Conservation (phyloP, 2,797 vertebrate species). For the Hafferia zeledoni region DNA sequence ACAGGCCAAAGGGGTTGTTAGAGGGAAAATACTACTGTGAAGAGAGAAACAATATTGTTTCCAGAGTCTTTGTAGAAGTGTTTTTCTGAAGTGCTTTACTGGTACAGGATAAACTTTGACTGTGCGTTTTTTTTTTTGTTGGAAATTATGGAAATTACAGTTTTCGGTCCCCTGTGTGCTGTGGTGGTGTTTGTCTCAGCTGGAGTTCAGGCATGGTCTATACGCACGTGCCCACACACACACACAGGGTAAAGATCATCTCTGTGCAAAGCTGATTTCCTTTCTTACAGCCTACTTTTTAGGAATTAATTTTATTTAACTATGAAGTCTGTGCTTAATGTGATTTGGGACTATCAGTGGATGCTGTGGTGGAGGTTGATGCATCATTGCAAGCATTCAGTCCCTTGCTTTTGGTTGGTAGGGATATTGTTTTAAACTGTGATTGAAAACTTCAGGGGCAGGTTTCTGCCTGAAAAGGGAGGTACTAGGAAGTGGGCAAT, state of each 20-base stretch:
- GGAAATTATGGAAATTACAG: background rate
- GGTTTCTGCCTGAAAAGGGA: background rate
- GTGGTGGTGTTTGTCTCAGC: background rate
- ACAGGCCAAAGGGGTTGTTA: background rate
- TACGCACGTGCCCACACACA: background rate
- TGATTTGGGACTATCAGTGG: background rate
- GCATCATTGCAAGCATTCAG: background rate
- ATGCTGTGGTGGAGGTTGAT: background rate
- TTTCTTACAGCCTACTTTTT: constrained; percentile 26
- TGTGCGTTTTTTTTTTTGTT: background rate
- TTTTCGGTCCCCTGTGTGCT: background rate
- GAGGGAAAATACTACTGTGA: background rate
- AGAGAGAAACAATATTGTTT: background rate
- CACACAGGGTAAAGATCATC: background rate
- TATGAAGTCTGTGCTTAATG: background rate
- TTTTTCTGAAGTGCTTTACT: background rate
- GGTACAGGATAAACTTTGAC: background rate
- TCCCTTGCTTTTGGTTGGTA: background rate
- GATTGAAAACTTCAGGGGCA: background rate
- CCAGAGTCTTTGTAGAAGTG: background rate
- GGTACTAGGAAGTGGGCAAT: background rate
- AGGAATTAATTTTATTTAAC: constrained; percentile 22
- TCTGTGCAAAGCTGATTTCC: background rate
- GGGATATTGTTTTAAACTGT: background rate
- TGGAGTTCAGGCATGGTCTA: constrained; percentile 14